These are phyloP conservation scores for Melieria crassipennis DNA, from an alignment of 2,888 invertebrate genomes.

Conservation along the genomic window DNA sequence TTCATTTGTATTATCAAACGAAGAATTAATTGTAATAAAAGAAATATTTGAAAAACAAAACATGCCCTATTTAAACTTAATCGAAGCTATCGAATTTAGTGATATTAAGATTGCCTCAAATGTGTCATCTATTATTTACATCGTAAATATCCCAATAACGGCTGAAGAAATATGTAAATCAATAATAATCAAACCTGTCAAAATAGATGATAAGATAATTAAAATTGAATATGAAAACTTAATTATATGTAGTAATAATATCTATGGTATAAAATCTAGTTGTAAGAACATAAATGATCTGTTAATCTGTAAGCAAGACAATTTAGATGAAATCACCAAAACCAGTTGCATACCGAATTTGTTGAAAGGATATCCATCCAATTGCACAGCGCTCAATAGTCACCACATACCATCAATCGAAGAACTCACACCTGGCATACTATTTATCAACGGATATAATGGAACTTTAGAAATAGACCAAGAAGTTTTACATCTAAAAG, in stretches of 20 bases:
- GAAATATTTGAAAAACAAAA: conserved; percentile 9
- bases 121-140: conserved; percentile 13
- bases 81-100: conserved; percentile 30
- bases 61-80: conserved; percentile 21
- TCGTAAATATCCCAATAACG: conserved; percentile 29
- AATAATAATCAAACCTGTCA: conserved; percentile 4
- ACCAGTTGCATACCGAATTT: conserved; percentile 14
- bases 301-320: conserved; percentile 11
- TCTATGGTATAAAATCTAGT: not conserved
- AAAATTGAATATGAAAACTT: conserved; percentile 14
- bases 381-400: conserved; percentile 7
- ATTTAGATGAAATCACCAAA: conserved; percentile 1
- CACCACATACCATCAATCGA: conserved; percentile 11
- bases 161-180: not conserved
- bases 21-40: not conserved
- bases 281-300: conserved; percentile 5
- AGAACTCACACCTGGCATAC: conserved; percentile 7
- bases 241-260: conserved; percentile 15
- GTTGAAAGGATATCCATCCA: conserved; percentile 11
- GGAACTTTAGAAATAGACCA: conserved; percentile 7
- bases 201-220: not conserved
- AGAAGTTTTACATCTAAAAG: conserved; percentile 3
- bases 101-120: not conserved
- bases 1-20: too few relatives aligned
- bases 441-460: conserved; percentile 5